Percentiles rank a stretch among this genome's conserved stretches.
Evolutionary conservation across 2,113 vertebrate species (phyloP).

Genomic region (Cavia porcellus): DNA sequence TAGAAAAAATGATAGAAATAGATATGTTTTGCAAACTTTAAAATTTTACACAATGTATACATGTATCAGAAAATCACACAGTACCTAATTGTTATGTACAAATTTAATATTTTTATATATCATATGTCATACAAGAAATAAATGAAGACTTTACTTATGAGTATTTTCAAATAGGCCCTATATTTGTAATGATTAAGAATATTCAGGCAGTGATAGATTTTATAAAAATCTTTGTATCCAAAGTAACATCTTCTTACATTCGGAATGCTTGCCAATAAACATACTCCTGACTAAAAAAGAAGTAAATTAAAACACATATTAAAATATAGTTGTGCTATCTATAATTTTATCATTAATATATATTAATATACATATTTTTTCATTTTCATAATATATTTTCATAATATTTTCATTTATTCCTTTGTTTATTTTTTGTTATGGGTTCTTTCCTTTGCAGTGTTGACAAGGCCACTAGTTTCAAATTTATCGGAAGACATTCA

Average conservation of each 20-base stretch:
- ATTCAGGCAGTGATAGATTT: not conserved
- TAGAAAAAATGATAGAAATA: not conserved
- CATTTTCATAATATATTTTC: too few relatives aligned
- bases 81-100: not conserved
- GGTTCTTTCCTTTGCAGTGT: not conserved
- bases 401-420: not conserved
- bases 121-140: not conserved
- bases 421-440: not conserved
- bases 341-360: not conserved
- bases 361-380: too few relatives aligned
- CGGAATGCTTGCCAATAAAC: not conserved
- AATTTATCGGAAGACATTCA: not conserved
- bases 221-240: not conserved
- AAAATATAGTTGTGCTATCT: not conserved
- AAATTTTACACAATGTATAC: not conserved
- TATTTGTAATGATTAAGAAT: not conserved
- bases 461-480: not conserved
- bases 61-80: not conserved
- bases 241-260: conserved; percentile 32
- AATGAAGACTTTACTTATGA: not conserved
- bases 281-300: not conserved
- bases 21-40: not conserved
- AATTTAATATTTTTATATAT: not conserved
- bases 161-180: conserved; percentile 28
- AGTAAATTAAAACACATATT: not conserved